Base-by-base conservation (phyloP, 2,888 invertebrate species). In the Cremastobaeus sp. region DNA sequence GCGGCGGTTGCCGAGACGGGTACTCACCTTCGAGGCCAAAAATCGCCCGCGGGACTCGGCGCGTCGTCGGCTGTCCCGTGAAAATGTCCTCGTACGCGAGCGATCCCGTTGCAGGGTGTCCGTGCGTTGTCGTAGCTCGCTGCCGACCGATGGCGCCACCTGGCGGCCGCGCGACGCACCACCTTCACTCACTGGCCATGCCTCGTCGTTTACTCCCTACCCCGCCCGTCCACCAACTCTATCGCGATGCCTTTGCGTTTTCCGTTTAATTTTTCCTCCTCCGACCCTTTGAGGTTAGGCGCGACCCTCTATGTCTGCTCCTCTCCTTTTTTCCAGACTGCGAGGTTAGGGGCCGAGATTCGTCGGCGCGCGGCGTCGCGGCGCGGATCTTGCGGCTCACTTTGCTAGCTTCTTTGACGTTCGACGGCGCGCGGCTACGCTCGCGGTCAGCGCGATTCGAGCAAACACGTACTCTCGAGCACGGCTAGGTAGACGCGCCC, bases 101-200 rank as follows among this genome's bases (percentile, higher is more conserved):
- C 81, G 81, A 82, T 85, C 85, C 85, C 85, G 85, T 85, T 85
- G 83, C 83, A 85, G 85, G 85, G 85, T 85, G 84, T 84, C 85
- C 83, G 82, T 83, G 79, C 83, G 83, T 83, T 82, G 85, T 85
- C 80, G 52, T 54, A 14, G 37, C 37, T 82, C 82, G 84, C 84
- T 83, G 80, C 81, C 82, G 80, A 72, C 78, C 81, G 76, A 81
- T 84, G 82, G 76, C 81, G 84, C 85, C 85, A 84, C 83, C 85
- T 85, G 80, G 74, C 80, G 83, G 81, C 73, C 60, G 77, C 55
- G 43, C 55, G 55, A 12, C 43, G 5, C 15, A 78, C 52, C 71
- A 76, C 73, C 30, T 41, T 79, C 78, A 82, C 78, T 80, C 81
- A 34, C 37, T 39, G 54, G 39, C 41, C 57, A 57, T 57, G 34